Evolutionary conservation across 2,888 invertebrate species (phyloP), one percentile per base, ranked within the genome.

Genomic region (Rhogogaster chlorosoma): DNA sequence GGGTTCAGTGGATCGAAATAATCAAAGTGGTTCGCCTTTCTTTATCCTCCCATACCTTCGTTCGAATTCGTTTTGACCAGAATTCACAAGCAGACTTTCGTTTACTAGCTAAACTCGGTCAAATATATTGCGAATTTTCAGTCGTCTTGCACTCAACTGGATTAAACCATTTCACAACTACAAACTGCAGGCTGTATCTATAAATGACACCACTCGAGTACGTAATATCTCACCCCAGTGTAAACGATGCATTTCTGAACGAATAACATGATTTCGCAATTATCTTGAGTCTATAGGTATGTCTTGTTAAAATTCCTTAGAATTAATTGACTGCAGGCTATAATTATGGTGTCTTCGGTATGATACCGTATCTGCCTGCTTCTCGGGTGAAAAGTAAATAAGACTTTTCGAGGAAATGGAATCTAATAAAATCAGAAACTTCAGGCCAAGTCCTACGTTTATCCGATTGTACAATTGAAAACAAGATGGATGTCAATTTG

Each of bases 121-220:
- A 29, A 77, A 53, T 32, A 36, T 61, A 57, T 7, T 7, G 29
- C 22, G 3, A 80, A 61, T 80, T 80, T 80, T 36, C 57, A 61
- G 12, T 61, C 57, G 22, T 36, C 10, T 57, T 61, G 57, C 32
- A 61, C 38, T 80, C 26, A 80, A 80, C 80, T 80, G 22, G 77
- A 77, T 77, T 77, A 53, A 53, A 77, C 53, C 77, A 18, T 53
- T 77, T 49, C 53, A 53, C 77, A 32, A 29, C 77, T 77, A 15
- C 9, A 29, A 45, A 15, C 15, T 75, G 49, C 45, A 18, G 12
- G 38, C 18, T 53, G 32, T 77, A 32, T 15, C 77, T 29, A 53
- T 9, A 7, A 53, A 53, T 53, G 45, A 77, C 49, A 73, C 42
- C 26, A 22, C 73, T 42, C 22, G 67, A 67, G 6, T 18, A 18